These are phyloP conservation scores for Hypothenemus hampei DNA, from an alignment of 1,140 invertebrate genomes.

Conservation along the genomic window DNA sequence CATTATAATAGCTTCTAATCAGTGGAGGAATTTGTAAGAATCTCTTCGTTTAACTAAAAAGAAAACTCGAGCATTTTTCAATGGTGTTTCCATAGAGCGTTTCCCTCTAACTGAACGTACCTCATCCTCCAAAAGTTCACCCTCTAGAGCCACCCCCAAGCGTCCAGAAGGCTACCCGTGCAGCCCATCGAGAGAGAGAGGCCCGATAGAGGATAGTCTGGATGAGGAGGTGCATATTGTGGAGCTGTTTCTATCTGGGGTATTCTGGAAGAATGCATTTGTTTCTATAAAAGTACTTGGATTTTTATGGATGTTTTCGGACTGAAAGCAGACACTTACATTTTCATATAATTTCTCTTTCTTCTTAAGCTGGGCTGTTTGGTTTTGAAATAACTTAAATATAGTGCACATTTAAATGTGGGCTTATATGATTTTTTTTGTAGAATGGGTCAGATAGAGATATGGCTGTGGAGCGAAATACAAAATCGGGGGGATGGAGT, in stretches of 20 bases:
- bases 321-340: too few relatives aligned
- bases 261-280: background rate
- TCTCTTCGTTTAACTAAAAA: too few relatives aligned
- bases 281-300: too few relatives aligned
- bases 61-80: too few relatives aligned
- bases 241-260: background rate
- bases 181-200: slow-evolving; percentile 16
- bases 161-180: slow-evolving; percentile 14
- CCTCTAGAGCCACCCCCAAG: slow-evolving; percentile 17
- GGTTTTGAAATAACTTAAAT: too few relatives aligned
- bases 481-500: slow-evolving; percentile 10
- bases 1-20: too few relatives aligned
- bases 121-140: slow-evolving; percentile 10
- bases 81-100: slow-evolving; percentile 11
- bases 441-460: slow-evolving; percentile 16
- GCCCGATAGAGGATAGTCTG: slow-evolving; percentile 8
- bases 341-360: too few relatives aligned
- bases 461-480: slow-evolving; percentile 17
- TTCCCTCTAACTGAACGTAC: slow-evolving; percentile 10
- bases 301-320: too few relatives aligned
- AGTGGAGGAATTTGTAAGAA: too few relatives aligned
- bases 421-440: background rate
- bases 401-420: too few relatives aligned
- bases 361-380: too few relatives aligned
- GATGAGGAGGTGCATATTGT: background rate